Conservation (phyloP, 1,140 invertebrate genomes). For the Varroa destructor region DNA sequence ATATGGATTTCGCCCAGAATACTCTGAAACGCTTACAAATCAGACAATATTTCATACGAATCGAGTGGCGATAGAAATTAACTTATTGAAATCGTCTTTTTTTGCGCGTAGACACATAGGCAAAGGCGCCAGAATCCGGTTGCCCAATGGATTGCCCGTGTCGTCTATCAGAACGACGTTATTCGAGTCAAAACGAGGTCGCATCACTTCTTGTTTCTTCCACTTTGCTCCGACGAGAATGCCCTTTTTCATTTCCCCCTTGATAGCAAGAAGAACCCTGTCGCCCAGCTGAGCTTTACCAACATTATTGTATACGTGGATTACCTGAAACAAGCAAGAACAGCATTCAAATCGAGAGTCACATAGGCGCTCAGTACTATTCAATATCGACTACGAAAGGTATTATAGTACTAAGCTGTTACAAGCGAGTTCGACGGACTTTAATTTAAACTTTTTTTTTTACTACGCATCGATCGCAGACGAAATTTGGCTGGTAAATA, state of each 20-base stretch:
- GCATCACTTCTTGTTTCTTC: constrained; percentile 60
- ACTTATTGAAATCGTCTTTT: constrained; percentile 82
- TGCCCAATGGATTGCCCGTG: constrained; percentile 73
- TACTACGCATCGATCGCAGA: no score
- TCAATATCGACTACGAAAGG: no score
- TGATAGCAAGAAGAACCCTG: constrained; percentile 83
- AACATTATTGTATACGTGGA: constrained; percentile 44
- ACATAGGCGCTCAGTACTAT: no score
- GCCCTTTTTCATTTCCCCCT: constrained; percentile 89
- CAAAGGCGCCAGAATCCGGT: constrained; percentile 82
- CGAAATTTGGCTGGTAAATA: no score
- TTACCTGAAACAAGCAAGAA: constrained; percentile 34
- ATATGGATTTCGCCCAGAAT: no score
- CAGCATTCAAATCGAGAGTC: neutral
- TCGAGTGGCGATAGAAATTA: constrained; percentile 76
- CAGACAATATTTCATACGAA: constrained; percentile 56
- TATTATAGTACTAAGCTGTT: no score
- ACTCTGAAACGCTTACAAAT: no score
- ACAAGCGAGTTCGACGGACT: no score
- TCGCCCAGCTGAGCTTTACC: constrained; percentile 50
- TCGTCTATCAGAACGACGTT: constrained; percentile 93
- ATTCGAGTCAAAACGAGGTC: constrained; percentile 89
- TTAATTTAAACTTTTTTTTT: no score
- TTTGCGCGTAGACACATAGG: constrained; percentile 76
- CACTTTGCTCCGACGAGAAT: constrained; percentile 77